Conservation (phyloP, 2,797 vertebrate species). For the Notolepis coatsorum region DNA sequence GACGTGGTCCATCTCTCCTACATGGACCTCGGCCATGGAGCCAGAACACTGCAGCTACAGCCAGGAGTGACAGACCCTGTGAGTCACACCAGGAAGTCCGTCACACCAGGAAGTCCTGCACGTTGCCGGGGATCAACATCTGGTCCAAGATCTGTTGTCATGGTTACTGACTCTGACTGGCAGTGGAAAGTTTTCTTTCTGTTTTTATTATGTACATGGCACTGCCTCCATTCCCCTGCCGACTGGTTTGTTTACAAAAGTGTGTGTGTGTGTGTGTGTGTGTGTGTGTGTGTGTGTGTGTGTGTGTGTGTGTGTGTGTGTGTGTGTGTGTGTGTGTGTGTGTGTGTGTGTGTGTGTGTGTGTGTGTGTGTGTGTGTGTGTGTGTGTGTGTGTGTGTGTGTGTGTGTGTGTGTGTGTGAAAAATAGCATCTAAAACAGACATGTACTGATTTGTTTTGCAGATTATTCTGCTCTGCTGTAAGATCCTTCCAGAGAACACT, state of each 20-base stretch:
- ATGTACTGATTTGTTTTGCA: constrained; percentile 50
- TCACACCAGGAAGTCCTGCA: too few relatives aligned
- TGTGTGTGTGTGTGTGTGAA: not conserved
- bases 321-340: too few relatives aligned
- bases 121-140: constrained; percentile 17
- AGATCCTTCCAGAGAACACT: too few relatives aligned
- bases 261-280: not conserved
- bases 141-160: constrained; percentile 28
- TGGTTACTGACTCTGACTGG: constrained; percentile 14
- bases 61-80: too few relatives aligned
- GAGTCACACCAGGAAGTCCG: too few relatives aligned
- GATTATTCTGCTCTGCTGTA: constrained; percentile 31
- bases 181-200: not conserved
- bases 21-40: not conserved
- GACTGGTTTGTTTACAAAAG: not conserved
- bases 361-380: constrained; percentile 1
- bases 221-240: constrained; percentile 20
- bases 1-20: constrained; percentile 1
- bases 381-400: constrained; percentile 1
- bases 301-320: too few relatives aligned
- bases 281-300: too few relatives aligned
- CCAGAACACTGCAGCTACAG: too few relatives aligned
- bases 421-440: not conserved
- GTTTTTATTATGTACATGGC: constrained; percentile 12
- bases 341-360: too few relatives aligned